Conservation (phyloP, 2,888 invertebrate genomes). For the Plebejus anna region DNA sequence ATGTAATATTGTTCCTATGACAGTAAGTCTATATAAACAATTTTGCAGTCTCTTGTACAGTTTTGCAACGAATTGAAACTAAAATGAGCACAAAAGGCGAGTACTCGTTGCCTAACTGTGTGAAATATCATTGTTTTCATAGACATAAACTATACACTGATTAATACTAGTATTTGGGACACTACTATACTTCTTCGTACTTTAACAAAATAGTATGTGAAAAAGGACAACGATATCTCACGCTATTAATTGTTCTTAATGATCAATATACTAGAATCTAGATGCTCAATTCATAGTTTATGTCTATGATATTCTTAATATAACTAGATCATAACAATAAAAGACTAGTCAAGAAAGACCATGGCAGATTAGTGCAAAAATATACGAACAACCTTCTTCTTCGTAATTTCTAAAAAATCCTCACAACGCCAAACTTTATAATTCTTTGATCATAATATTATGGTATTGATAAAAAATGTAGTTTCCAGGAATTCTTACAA, state of each 20-base stretch:
- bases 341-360: background rate
- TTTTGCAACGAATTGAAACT: background rate
- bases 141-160: constrained; percentile 2
- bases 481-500: background rate
- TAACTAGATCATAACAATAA: constrained; percentile 4
- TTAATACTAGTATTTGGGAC: background rate
- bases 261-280: too few species aligned
- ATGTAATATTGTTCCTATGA: too few species aligned
- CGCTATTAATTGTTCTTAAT: background rate
- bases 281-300: background rate
- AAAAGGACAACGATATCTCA: background rate
- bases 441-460: background rate
- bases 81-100: background rate
- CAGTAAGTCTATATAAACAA: background rate
- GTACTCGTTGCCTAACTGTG: background rate
- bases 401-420: background rate
- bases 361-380: background rate
- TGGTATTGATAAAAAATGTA: background rate
- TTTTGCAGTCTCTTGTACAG: background rate
- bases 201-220: background rate
- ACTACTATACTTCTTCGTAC: too few species aligned
- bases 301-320: background rate
- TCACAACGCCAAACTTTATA: background rate
- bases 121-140: constrained; percentile 6
- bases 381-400: background rate